Base-by-base conservation (phyloP, 1,140 invertebrate genomes). In the Theocolax elegans region DNA sequence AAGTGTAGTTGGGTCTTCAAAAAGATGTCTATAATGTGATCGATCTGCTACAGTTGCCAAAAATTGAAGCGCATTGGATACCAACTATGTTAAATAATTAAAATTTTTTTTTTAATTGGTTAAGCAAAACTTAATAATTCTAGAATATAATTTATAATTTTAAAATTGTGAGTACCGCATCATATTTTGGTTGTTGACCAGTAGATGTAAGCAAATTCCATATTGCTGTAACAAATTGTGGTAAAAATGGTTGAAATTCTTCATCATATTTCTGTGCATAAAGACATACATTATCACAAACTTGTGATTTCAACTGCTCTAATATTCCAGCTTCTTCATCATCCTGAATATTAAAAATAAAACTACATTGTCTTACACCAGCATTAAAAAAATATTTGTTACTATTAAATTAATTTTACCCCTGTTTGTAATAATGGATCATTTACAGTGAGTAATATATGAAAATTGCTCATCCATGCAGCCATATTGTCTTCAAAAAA, bases 231-330 rank as follows among this genome's bases (percentile, higher is more conserved):
- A 99, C 96, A 89, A 99, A 99, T 31, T 88, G 88, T 7, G 93
- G 92, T 46, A 98, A 89, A 84, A 94, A 97, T 10, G 91, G 90
- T 40, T 90, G 89, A 85, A 99, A 99, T 80, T 99, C 97, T 85
- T 99, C 97, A 82, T 97, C 95, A 80, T 99, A 99, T 82, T 99
- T 99, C 74, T 96, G 92, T 1, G 97, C 97, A 86, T 98, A 99
- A 29, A 99, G 86, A 1, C 93, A 90, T 15, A 97, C 91, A 81
- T 98, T 98, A 79, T 98, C 96, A 85, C 97, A 99, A 17, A 99
- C 93, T 87, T 99, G 96, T 0, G 96, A 95, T 74, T 95, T 94
- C 2, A 98, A 87, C 77, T 96, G 92, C 82, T 98, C 97, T 74
- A 98, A 87, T 1, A 98, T 85, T 13, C 96, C 96, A 1, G 95